phyloP scores from a whole-genome alignment of 2,113 vertebrate genomes.

The Myanophis thanlyinensis region DNA sequence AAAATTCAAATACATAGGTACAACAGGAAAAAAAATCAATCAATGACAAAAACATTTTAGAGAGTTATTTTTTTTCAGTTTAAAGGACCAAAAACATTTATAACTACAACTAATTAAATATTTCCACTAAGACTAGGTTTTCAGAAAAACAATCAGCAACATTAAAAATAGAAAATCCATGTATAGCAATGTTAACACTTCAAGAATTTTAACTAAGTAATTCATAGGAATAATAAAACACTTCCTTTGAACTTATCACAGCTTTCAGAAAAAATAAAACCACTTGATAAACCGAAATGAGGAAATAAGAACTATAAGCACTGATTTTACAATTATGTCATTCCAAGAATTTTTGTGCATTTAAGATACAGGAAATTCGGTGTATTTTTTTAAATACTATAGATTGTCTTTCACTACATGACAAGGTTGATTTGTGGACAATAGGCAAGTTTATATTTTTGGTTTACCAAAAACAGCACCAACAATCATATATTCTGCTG shows the following conservation, averaged over 20 bases:
- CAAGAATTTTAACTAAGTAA: conserved; percentile 60
- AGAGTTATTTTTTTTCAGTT: conserved; percentile 46
- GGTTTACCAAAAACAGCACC: conserved; percentile 31
- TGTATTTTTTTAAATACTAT: conserved; percentile 44
- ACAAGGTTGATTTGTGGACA: background rate
- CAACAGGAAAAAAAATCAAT: too few species aligned
- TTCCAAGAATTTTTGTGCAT: conserved; percentile 37
- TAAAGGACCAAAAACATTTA: conserved; percentile 47
- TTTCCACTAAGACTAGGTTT: conserved; percentile 43
- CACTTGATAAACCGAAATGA: conserved; percentile 52
- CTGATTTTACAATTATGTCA: conserved; percentile 37
- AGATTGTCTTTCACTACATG: background rate
- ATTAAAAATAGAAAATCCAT: conserved; percentile 59
- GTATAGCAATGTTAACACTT: conserved; percentile 61
- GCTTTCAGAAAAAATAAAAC: conserved; percentile 61
- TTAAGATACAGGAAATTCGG: conserved; percentile 37
- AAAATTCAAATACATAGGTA: background rate
- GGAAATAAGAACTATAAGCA: conserved; percentile 45
- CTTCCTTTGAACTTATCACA: conserved; percentile 49
- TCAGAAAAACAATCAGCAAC: conserved; percentile 49
- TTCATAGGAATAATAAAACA: conserved; percentile 66
- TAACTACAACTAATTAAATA: conserved; percentile 52
- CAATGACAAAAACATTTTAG: background rate
- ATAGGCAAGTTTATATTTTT: conserved; percentile 37
- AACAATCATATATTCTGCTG: background rate